A percentile compares a stretch with the other conserved stretches of the same genome.
phyloP scores from a whole-genome alignment of 35 echinoderm and acorn worm genomes.

The Nesometra sesokonis region DNA sequence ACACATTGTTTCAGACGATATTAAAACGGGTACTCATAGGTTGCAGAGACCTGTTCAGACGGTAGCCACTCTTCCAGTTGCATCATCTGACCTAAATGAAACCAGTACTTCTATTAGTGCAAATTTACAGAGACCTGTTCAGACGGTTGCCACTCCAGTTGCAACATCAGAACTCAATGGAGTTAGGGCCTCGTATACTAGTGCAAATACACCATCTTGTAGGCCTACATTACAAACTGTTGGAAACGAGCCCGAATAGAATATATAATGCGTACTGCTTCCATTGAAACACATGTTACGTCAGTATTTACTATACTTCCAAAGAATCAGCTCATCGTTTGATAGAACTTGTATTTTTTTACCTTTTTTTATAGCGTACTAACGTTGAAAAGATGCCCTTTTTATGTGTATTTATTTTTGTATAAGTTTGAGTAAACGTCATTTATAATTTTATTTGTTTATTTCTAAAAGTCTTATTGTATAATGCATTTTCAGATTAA shows the following conservation, averaged over 20 bases:
- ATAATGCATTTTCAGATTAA: no score
- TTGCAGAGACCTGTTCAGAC: not conserved
- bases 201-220: not conserved
- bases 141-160: not conserved
- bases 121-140: not conserved
- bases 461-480: no score
- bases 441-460: no score
- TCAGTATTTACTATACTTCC: no score
- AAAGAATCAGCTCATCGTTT: no score
- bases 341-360: no score
- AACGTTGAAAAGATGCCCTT: no score
- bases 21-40: not conserved
- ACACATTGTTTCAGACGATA: not conserved
- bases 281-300: no score
- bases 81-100: not conserved
- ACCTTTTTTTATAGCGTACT: no score
- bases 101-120: not conserved
- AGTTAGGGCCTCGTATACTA: not conserved
- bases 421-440: no score
- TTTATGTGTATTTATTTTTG: no score
- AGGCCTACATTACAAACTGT: not conserved
- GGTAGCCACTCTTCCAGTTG: not conserved
- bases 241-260: not conserved
- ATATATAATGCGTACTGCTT: no score
- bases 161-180: not conserved